phyloP scores from a whole-genome alignment of 2,113 vertebrate species.

The Bubo bubo region DNA sequence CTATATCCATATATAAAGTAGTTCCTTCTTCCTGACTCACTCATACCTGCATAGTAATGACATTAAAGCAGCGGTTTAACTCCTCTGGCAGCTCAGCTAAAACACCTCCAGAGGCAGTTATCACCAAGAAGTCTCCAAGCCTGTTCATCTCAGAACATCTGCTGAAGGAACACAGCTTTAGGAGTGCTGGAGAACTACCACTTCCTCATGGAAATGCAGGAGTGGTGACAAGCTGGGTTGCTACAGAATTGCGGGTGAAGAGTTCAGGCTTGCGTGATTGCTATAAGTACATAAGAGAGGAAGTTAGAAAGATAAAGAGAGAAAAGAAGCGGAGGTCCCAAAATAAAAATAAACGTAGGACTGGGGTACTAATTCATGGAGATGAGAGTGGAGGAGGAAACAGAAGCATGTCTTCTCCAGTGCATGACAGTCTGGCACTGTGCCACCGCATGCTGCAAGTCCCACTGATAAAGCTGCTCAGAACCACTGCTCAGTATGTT shows the following conservation, averaged over 20 bases:
- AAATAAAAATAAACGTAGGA: not conserved
- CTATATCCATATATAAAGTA: not conserved
- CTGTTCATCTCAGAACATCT: not conserved
- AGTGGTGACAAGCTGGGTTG: not conserved
- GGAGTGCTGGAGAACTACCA: not conserved
- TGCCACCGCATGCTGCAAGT: not conserved
- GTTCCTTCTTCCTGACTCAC: not conserved
- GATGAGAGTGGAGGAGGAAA: not conserved
- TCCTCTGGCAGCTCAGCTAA: not conserved
- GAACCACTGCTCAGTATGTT: rapidly evolving
- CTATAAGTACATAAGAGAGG: rapidly evolving
- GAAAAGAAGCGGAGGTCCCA: not conserved
- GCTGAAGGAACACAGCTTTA: not conserved
- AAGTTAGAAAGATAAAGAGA: not conserved
- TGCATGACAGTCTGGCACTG: not conserved
- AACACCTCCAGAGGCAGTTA: not conserved
- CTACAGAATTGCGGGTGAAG: not conserved
- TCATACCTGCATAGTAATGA: not conserved
- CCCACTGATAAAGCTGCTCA: not conserved
- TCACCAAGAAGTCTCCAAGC: not conserved
- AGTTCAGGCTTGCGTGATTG: not conserved
- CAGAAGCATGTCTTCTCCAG: not conserved
- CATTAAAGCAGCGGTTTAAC: not conserved
- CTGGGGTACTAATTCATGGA: not conserved
- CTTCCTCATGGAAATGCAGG: not conserved